These are phyloP conservation scores for Anolis sagrei DNA, from an alignment of 2,113 vertebrate species.

Conservation along the genomic window DNA sequence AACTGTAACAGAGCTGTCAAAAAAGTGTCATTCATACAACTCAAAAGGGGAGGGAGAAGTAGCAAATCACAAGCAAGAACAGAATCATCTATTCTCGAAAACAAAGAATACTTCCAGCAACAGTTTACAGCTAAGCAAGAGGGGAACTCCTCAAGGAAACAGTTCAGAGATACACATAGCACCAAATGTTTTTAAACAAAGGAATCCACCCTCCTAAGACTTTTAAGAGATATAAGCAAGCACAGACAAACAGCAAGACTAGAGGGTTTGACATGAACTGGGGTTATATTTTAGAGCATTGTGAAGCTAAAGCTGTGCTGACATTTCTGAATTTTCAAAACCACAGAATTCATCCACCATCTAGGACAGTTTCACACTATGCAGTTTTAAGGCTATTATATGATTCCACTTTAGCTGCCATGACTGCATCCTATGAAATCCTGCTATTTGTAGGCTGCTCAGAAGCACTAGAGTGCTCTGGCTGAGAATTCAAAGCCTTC, in stretches of 20 bases:
- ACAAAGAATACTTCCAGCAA: neutral
- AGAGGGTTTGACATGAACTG: neutral
- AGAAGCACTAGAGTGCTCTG: no score
- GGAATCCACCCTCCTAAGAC: neutral
- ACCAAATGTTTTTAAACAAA: neutral
- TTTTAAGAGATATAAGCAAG: neutral
- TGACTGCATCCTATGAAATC: no score
- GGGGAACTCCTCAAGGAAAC: neutral
- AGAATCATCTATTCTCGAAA: neutral
- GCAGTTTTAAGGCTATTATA: no score
- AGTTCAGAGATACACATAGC: neutral
- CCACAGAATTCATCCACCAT: neutral
- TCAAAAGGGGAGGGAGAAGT: neutral
- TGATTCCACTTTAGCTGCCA: no score
- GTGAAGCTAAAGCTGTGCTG: neutral
- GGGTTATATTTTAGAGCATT: fast-evolving
- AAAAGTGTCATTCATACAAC: slow-evolving; percentile 23
- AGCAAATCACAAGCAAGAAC: neutral
- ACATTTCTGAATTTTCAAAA: slow-evolving; percentile 10
- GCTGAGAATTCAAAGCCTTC: no score
- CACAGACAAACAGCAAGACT: neutral
- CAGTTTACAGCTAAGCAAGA: neutral
- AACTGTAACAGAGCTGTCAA: slow-evolving; percentile 49
- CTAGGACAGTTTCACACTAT: no score
- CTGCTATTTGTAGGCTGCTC: no score